Conservation (phyloP, 2,797 vertebrate genomes). For the Rallus crepitans region DNA sequence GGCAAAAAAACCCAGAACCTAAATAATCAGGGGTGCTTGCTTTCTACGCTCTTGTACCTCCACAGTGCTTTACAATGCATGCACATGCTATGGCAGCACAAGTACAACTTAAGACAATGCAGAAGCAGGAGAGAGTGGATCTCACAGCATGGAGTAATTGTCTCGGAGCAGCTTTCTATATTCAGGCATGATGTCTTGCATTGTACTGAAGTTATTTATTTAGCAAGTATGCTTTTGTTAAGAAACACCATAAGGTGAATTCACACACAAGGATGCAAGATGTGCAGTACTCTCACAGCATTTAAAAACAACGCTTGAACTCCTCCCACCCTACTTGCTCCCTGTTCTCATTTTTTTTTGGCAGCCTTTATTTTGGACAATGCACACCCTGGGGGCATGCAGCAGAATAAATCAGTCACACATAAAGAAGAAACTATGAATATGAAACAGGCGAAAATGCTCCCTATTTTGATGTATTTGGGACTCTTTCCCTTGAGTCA, state of each 20-base stretch:
- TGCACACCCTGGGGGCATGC: slow-evolving; percentile 44
- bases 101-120: slow-evolving; percentile 10
- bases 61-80: neutral
- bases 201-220: neutral
- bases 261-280: slow-evolving; percentile 29
- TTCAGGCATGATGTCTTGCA: slow-evolving; percentile 11
- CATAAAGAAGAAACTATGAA: slow-evolving; percentile 62
- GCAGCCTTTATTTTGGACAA: slow-evolving; percentile 71
- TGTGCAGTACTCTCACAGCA: neutral
- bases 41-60: neutral
- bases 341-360: slow-evolving; percentile 36
- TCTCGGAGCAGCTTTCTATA: slow-evolving; percentile 25
- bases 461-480: slow-evolving; percentile 37
- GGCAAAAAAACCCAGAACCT: neutral
- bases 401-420: slow-evolving; percentile 67
- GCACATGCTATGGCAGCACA: neutral
- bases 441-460: slow-evolving; percentile 57
- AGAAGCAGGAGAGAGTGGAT: neutral
- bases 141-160: slow-evolving; percentile 14
- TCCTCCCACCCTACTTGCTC: neutral
- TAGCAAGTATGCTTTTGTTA: neutral
- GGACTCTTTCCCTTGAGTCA: slow-evolving; percentile 48
- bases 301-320: neutral
- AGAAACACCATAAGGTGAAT: slow-evolving; percentile 21
- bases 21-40: neutral